These are phyloP conservation scores for Oegoconia quadripuncta DNA, from an alignment of 2,888 invertebrate species.

Conservation along the genomic window DNA sequence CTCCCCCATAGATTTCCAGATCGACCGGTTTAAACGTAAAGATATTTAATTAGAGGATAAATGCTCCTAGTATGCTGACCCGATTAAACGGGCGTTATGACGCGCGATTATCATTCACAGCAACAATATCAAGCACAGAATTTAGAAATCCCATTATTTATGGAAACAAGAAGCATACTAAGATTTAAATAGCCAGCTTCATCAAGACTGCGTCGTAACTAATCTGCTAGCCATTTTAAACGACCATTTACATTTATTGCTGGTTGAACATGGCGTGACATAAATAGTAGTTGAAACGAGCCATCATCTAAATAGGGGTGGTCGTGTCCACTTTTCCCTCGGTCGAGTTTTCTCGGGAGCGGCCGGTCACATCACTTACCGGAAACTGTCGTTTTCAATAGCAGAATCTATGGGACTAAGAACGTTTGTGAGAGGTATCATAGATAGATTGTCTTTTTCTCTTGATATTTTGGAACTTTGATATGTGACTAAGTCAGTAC, in stretches of 20 bases:
- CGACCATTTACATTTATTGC: constrained; percentile 8
- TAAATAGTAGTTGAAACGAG: constrained; percentile 32
- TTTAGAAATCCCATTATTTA: too few relatives aligned
- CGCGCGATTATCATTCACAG: too few relatives aligned
- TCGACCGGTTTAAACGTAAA: too few relatives aligned
- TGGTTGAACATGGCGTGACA: constrained; percentile 26
- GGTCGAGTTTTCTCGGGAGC: constrained; percentile 70
- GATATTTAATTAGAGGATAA: too few relatives aligned
- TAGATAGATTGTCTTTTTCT: too few relatives aligned
- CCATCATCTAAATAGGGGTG: constrained; percentile 54
- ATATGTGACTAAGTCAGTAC: too few relatives aligned
- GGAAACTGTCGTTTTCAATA: constrained; percentile 76
- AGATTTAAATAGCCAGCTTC: constrained; percentile 1
- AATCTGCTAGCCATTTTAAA: not conserved
- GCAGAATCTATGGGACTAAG: constrained; percentile 29
- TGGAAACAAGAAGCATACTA: not conserved
- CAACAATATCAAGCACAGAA: too few relatives aligned
- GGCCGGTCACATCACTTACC: constrained; percentile 63
- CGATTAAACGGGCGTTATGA: too few relatives aligned
- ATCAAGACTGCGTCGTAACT: not conserved
- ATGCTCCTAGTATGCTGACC: too few relatives aligned
- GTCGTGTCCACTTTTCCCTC: constrained; percentile 61
- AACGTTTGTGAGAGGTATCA: constrained; percentile 1
- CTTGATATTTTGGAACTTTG: too few relatives aligned
- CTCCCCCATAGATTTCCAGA: too few relatives aligned